Conservation (phyloP, 2,888 invertebrate genomes). For the Antheraea assamensis region DNA sequence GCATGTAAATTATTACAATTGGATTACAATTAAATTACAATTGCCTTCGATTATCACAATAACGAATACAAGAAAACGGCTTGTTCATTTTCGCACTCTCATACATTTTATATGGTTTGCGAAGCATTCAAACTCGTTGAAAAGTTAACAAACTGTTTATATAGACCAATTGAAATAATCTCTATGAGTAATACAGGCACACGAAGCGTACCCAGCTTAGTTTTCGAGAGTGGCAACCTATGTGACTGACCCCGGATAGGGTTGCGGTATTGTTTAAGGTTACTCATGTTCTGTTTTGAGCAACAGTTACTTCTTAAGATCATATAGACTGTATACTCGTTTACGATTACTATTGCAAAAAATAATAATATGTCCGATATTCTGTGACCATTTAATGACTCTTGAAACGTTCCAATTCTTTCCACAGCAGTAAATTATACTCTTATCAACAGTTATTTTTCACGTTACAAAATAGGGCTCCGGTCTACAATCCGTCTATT, state of each 20-base stretch:
- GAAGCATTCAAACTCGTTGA: background rate
- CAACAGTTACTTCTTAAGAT: no score
- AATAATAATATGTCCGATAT: background rate
- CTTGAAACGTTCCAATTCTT: background rate
- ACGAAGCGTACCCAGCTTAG: background rate
- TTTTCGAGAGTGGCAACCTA: background rate
- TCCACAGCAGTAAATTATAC: no score
- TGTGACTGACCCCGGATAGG: background rate
- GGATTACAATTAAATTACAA: no score
- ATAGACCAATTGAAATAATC: background rate
- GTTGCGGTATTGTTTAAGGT: no score
- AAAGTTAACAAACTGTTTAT: background rate
- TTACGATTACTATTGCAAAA: background rate
- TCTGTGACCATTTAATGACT: background rate
- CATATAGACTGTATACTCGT: background rate
- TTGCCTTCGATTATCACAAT: no score
- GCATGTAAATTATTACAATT: no score
- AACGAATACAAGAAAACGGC: no score
- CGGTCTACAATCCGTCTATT: no score
- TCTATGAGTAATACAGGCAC: background rate
- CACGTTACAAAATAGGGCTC: no score
- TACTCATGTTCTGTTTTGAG: no score
- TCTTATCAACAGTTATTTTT: no score
- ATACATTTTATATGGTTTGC: background rate
- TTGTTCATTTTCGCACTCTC: no score